These are phyloP conservation scores for Anolis carolinensis DNA, from an alignment of 2,113 vertebrate genomes.

Conservation along the genomic window DNA sequence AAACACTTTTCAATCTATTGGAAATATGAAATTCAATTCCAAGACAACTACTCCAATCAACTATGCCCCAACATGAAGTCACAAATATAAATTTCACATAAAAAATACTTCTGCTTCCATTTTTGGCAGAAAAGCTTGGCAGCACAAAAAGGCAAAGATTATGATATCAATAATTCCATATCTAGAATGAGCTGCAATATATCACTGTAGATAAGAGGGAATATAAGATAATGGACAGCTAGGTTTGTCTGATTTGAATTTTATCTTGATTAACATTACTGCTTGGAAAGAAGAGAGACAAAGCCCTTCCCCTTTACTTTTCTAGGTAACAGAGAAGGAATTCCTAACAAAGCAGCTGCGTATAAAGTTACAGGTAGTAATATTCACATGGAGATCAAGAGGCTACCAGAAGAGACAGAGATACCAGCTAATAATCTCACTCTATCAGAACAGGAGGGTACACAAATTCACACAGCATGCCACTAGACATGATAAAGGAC, in stretches of 20 bases:
- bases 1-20: not conserved
- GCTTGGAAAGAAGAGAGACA: not conserved
- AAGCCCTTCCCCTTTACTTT: not conserved
- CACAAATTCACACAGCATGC: not conserved
- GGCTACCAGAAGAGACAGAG: not conserved
- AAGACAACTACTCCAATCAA: not conserved
- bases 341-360: not conserved
- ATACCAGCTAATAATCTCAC: not conserved
- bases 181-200: fast-evolving
- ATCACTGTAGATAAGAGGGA: not conserved
- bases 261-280: fast-evolving
- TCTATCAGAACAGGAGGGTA: not conserved
- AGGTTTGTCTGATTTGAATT: not conserved
- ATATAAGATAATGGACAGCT: not conserved
- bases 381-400: not conserved
- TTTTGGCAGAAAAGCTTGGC: not conserved
- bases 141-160: not conserved
- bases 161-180: not conserved
- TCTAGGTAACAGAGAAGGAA: slow-evolving; percentile 10
- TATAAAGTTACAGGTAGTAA: not conserved
- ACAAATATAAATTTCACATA: not conserved
- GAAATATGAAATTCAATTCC: not conserved
- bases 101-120: not conserved
- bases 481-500: slow-evolving; percentile 23
- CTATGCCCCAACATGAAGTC: not conserved